Percentiles rank a stretch among this genome's conserved stretches.
Evolutionary conservation across 2,888 invertebrate genomes (phyloP).

Genomic region (Drosophila helvetica): DNA sequence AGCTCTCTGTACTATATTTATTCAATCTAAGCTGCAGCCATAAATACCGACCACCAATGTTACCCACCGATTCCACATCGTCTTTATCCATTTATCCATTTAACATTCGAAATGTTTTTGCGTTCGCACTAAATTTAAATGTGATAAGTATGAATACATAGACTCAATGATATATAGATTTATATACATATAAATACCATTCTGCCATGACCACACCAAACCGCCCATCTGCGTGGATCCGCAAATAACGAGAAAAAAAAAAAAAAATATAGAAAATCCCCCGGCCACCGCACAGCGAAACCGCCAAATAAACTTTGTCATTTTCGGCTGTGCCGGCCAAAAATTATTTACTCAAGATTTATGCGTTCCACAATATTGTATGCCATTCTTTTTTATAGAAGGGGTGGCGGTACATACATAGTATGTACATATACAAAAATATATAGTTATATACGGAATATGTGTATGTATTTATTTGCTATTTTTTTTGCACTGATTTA

Average conservation of each 20-base stretch:
- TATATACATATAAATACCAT: slow-evolving; percentile 21
- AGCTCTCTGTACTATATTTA: too few species aligned
- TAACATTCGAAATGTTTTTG: slow-evolving; percentile 8
- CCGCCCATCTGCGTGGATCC: slow-evolving; percentile 51
- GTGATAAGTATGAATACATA: slow-evolving; percentile 5
- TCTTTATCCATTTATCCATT: background rate
- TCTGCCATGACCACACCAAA: slow-evolving; percentile 50
- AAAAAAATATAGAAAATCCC: slow-evolving; percentile 11
- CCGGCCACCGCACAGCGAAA: slow-evolving; percentile 39
- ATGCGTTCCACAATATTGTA: slow-evolving; percentile 44
- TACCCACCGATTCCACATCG: background rate
- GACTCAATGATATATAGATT: background rate
- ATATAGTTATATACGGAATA: slow-evolving; percentile 15
- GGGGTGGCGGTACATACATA: slow-evolving; percentile 3
- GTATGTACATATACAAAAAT: slow-evolving; percentile 6
- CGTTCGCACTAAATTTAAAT: slow-evolving; percentile 22
- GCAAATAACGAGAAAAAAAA: slow-evolving; percentile 34
- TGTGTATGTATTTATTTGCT: slow-evolving; percentile 33
- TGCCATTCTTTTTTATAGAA: slow-evolving; percentile 19
- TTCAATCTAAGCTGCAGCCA: too few species aligned
- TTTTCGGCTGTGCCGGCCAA: slow-evolving; percentile 37
- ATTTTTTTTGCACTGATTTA: slow-evolving; percentile 55
- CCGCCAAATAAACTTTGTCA: slow-evolving; percentile 67
- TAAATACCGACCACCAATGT: background rate
- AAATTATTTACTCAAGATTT: slow-evolving; percentile 66